Conservation (phyloP, 2,888 invertebrate genomes). For the Parnassius smintheus region DNA sequence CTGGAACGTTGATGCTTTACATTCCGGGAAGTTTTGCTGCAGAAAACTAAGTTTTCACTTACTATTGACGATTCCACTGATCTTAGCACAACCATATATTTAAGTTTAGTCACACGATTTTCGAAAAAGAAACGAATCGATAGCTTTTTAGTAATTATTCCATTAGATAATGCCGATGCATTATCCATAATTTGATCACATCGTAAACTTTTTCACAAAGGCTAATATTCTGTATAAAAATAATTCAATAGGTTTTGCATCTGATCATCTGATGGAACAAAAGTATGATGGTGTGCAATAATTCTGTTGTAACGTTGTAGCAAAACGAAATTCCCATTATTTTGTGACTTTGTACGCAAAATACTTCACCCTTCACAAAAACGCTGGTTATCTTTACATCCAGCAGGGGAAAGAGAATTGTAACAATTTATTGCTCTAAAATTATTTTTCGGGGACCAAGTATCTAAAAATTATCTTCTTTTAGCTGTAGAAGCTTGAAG, state of each 20-base stretch:
- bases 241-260: slow-evolving; percentile 34
- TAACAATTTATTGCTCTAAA: too few species aligned
- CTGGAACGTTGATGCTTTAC: too few species aligned
- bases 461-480: background rate
- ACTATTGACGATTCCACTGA: too few species aligned
- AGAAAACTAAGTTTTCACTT: too few species aligned
- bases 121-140: slow-evolving; percentile 23
- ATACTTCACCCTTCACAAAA: slow-evolving; percentile 32
- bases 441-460: slow-evolving; percentile 7
- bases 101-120: slow-evolving; percentile 8
- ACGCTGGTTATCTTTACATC: slow-evolving; percentile 27
- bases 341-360: slow-evolving; percentile 14
- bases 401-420: slow-evolving; percentile 16
- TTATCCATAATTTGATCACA: slow-evolving; percentile 12
- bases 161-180: slow-evolving; percentile 1
- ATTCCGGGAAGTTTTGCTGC: too few species aligned
- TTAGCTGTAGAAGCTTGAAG: too few species aligned
- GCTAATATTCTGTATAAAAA: slow-evolving; percentile 24
- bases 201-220: slow-evolving; percentile 22
- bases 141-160: background rate
- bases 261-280: slow-evolving; percentile 36
- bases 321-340: slow-evolving; percentile 29
- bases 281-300: slow-evolving; percentile 34
- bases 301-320: slow-evolving; percentile 31
- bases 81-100: background rate